A percentile compares a stretch with the other conserved stretches of the same genome.
Evolutionary conservation across 1,140 invertebrate species (phyloP).

Genomic region (Thalassaphorura encarpata): DNA sequence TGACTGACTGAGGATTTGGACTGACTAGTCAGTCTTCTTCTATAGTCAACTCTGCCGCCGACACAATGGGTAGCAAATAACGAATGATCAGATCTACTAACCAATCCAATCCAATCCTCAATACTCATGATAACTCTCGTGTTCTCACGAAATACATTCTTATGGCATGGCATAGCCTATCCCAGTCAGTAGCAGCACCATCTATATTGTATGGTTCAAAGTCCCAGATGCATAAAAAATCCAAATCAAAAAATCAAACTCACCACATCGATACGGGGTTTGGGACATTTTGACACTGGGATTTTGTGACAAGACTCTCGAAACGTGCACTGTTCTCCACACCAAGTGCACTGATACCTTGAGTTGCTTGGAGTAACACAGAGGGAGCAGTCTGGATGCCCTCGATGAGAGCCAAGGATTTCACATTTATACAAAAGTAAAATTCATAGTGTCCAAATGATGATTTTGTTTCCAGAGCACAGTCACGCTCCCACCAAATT

Average conservation of each 20-base stretch:
- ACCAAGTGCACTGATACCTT: conserved; percentile 88
- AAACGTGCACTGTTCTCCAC: conserved; percentile 73
- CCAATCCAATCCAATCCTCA: too few relatives aligned
- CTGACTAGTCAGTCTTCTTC: too few relatives aligned
- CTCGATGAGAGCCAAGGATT: conserved; percentile 78
- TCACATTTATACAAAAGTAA: conserved; percentile 91
- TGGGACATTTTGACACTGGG: conserved; percentile 71
- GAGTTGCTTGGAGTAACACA: conserved; percentile 73
- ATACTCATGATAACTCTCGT: too few relatives aligned
- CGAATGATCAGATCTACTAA: too few relatives aligned
- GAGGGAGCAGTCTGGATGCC: conserved; percentile 85
- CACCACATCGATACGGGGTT: conserved; percentile 83
- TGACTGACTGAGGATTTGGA: too few relatives aligned
- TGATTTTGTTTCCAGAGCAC: conserved; percentile 88
- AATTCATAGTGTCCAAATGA: conserved; percentile 76
- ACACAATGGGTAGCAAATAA: too few relatives aligned
- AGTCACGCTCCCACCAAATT: conserved; percentile 77
- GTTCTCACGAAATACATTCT: neutral
- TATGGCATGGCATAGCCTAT: neutral
- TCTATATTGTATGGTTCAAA: too few relatives aligned
- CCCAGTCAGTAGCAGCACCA: too few relatives aligned
- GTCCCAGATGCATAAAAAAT: neutral
- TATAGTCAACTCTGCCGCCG: too few relatives aligned
- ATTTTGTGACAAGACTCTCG: conserved; percentile 63
- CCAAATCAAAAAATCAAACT: conserved; percentile 25